phyloP scores from a whole-genome alignment of 2,888 invertebrate genomes.

The Pseudoips prasinana region DNA sequence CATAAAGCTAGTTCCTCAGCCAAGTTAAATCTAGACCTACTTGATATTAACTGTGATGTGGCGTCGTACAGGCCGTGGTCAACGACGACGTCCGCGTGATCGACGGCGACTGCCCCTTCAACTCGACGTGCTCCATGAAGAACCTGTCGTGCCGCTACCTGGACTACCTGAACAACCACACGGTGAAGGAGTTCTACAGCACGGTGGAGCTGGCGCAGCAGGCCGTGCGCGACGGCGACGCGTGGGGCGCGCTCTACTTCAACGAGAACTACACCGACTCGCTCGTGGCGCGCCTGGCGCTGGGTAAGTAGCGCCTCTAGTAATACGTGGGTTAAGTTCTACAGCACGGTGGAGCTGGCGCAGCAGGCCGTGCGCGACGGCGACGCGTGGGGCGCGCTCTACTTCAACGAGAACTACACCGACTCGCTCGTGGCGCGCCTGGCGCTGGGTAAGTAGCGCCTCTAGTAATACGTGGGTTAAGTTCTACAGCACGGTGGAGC shows the following conservation, averaged over 20 bases:
- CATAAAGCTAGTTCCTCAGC: too few relatives aligned
- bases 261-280: constrained; percentile 95
- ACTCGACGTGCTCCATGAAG: constrained; percentile 85
- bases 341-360: constrained; percentile 85
- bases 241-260: constrained; percentile 95
- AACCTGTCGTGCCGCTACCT: constrained; percentile 92
- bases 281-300: constrained; percentile 89
- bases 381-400: constrained; percentile 93
- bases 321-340: constrained; percentile 85
- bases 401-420: constrained; percentile 95
- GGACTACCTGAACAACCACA: constrained; percentile 86
- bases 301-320: constrained; percentile 55
- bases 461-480: constrained; percentile 85
- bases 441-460: constrained; percentile 70
- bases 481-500: constrained; percentile 84
- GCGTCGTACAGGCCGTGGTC: constrained; percentile 62
- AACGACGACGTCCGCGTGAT: constrained; percentile 68
- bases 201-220: constrained; percentile 85
- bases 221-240: constrained; percentile 88
- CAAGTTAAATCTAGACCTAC: too few relatives aligned
- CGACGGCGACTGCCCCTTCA: constrained; percentile 78
- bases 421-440: constrained; percentile 91
- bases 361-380: constrained; percentile 88
- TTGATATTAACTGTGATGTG: too few relatives aligned
- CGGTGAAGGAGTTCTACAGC: constrained; percentile 85